Evolutionary conservation across 2,797 vertebrate genomes (phyloP), one percentile per base, ranked within the genome.

Genomic region (Hypotaenidia okinawae): DNA sequence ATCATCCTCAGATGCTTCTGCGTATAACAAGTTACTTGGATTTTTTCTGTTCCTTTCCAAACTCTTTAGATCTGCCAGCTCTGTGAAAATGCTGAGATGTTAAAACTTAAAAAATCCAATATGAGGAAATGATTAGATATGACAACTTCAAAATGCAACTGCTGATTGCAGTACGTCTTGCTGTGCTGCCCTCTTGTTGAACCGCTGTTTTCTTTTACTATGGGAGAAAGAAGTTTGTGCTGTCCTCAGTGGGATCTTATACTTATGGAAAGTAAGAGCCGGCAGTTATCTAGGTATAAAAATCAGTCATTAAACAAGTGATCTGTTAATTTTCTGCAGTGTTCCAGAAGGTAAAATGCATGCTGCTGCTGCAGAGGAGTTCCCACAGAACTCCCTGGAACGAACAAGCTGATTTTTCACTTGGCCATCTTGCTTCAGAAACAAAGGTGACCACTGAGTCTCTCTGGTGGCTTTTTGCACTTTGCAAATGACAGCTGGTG

Each of bases 271-370:
- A 49, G 41, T 54, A 25, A 25, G 51, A 52, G 55, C 18, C 52
- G 70, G 58, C 30, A 81, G 49, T 13, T 66, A 62, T 7, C 51
- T 37, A 57, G 47, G 32, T 45, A 54, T 9, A 72, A 58, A 87
- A 74, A 89, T 68, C 25, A 47, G 77, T 30, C 41, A 64, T 62
- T 80, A 78, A 84, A 61, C 17, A 87, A 89, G 14, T 0, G 0
- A 72, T 86, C 64, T 87, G 14, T 41, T 87, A 4, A 61, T 63
- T 54, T 80, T 77, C 51, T 91, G 82, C 28, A 49, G 57, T 80
- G 93, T 23, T 94, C 80, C 76, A 87, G 67, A 84, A 89, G 90
- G 55, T 79, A 76, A 95, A 96, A 91, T 77, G 15, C 22, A 17
- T 67, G 82, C 45, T 92, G 68, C 41, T 90, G 84, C 54, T 6